Evolutionary conservation across 2,888 invertebrate genomes (phyloP), one percentile per base, ranked within the genome.

Genomic region (Apantesis nais): DNA sequence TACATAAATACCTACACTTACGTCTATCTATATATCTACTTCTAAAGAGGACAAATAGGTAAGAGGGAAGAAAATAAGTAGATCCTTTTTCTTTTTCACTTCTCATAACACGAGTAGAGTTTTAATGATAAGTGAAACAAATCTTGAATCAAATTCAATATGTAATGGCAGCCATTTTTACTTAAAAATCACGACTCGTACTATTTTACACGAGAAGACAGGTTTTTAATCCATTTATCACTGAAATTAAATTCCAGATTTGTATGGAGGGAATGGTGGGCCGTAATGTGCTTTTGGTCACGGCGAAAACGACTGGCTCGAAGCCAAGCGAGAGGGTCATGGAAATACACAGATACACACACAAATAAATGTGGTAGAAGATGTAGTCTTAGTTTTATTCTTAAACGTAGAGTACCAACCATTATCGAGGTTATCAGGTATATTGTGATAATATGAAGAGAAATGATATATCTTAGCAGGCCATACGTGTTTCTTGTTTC

Each of bases 141-240:
- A 48, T 48, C n/a, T 34, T 25, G 34, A 52, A 34, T 19, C 9
- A 37, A 37, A 37, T 66, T 48, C n/a, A 52, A n/a, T 52, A 14
- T 34, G 9, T 1, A 55, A 44, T 55, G 62, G 66, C 55, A 58
- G 29, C 16, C 58, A 58, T 16, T 58, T 76, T 68, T 67, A 70
- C 61, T 69, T 70, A 73, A 71, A 74, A 77, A 76, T 75, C 78
- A 82, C 74, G 70, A 78, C 70, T 22, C 68, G 75, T 75, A 68
- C 62, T 80, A 79, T 83, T 79, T 82, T 74, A 82, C 74, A 73
- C 70, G 39, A 72, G 68, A 52, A 76, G 80, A 78, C 73, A 73
- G 76, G 72, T 80, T 84, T 86, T 85, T 84, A 85, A 87, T 84
- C 83, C 86, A 89, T 88, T 86, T 85, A 85, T 88, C 77, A 78